Evolutionary conservation across 2,113 vertebrate genomes (phyloP).

Genomic region (Seriola dumerili): DNA sequence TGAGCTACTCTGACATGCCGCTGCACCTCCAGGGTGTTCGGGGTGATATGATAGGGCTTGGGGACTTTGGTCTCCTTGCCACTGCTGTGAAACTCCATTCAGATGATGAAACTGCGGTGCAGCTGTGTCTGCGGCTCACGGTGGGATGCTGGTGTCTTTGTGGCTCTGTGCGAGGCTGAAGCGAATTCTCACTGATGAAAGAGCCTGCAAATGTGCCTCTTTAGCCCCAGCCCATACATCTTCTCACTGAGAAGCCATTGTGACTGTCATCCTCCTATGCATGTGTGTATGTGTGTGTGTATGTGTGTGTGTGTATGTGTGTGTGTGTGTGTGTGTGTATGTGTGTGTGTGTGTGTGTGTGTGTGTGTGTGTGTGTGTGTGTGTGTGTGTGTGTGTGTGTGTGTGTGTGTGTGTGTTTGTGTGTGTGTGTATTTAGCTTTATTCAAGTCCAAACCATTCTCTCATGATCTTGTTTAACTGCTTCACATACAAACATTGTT

Average conservation of each 20-base stretch:
- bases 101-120: slow-evolving; percentile 79
- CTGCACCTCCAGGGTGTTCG: slow-evolving; percentile 64
- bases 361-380: not conserved
- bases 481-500: not conserved
- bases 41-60: slow-evolving; percentile 57
- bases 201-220: slow-evolving; percentile 76
- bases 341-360: no score
- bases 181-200: slow-evolving; percentile 78
- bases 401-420: no score
- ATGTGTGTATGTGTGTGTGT: slow-evolving; percentile 13
- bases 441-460: slow-evolving; percentile 14
- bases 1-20: slow-evolving; percentile 56
- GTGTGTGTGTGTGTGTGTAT: no score
- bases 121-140: slow-evolving; percentile 73
- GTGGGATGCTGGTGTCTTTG: slow-evolving; percentile 76
- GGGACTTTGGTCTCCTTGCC: slow-evolving; percentile 70
- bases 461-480: slow-evolving; percentile 10
- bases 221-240: slow-evolving; percentile 58
- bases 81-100: slow-evolving; percentile 81
- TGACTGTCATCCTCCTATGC: slow-evolving; percentile 42
- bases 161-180: slow-evolving; percentile 60
- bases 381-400: no score
- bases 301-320: slow-evolving; percentile 4
- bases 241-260: slow-evolving; percentile 60
- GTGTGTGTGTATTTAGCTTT: slow-evolving; percentile 5